Percentiles rank a stretch among this genome's conserved stretches.
These are phyloP conservation scores for Linyphia triangularis DNA, from an alignment of 2,888 invertebrate species.

Conservation along the genomic window DNA sequence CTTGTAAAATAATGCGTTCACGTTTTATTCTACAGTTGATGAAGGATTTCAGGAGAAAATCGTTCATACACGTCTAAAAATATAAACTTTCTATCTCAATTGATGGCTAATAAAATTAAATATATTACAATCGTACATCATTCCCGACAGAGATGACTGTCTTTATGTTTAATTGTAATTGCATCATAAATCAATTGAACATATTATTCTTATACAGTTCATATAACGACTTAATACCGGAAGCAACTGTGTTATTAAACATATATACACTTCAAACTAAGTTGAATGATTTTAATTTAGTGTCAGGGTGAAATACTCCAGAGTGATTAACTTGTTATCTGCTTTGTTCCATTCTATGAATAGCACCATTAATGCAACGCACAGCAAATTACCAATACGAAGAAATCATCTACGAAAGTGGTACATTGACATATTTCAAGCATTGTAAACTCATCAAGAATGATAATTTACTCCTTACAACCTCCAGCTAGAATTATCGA, in stretches of 20 bases:
- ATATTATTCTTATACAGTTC: too few relatives aligned
- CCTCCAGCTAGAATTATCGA: conserved; percentile 16
- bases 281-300: background rate
- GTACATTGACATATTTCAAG: conserved; percentile 10
- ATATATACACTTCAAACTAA: background rate
- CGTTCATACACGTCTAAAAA: too few relatives aligned
- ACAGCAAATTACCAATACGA: conserved; percentile 25
- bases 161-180: background rate
- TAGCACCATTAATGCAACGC: conserved; percentile 10
- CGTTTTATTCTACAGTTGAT: too few relatives aligned
- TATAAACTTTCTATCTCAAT: too few relatives aligned
- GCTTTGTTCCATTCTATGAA: conserved; percentile 35
- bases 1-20: too few relatives aligned
- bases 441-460: background rate
- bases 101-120: too few relatives aligned
- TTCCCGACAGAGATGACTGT: background rate
- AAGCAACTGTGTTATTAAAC: conserved; percentile 8
- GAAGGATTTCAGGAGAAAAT: too few relatives aligned
- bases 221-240: background rate
- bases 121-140: too few relatives aligned
- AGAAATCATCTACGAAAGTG: background rate
- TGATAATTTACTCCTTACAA: conserved; percentile 1
- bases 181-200: too few relatives aligned
- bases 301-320: conserved; percentile 3
- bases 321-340: background rate